Base-by-base conservation (phyloP, 2,797 vertebrate genomes). In the Scolopax rusticola region DNA sequence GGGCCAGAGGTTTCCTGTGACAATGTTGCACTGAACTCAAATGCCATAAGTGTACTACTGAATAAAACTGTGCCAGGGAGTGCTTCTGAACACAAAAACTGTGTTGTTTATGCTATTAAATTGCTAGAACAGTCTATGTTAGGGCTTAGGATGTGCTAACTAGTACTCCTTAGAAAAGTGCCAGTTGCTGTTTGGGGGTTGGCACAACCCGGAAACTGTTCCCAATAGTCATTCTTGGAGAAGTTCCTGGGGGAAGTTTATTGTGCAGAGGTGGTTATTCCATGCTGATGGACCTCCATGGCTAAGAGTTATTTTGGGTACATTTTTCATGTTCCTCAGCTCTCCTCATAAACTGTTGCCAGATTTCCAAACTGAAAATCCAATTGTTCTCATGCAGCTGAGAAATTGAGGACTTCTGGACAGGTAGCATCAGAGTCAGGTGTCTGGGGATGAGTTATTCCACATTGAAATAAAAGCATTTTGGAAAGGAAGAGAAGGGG, bases 261-360 rank as follows among this genome's bases (percentile, higher is more conserved):
- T 76, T 43, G 15, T 27, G 51, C 18, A 82, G 45, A 53, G 25
- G 12, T 33, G 28, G 8, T 6, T 78, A 8, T 57, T 74, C 24
- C 50, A 32, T 63, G 17, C 14, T 0, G 1, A 15, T 19, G 6
- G 11, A 14, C 11, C 12, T n/a, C 53, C 32, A 15, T 30, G 5
- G 67, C 27, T 56, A 45, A 40, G 41, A 56, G 12, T 8, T 54
- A 30, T 45, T 43, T 24, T 50, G 11, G 8, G 7, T 28, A 56
- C 30, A 33, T 54, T 50, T 67, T 25, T 56, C 8, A 18, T 27
- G 15, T 73, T 84, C 32, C 12, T 78, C 32, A 74, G 8, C 19
- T 83, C 63, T 69, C 17, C 13, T 83, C 21, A 45, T 57, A 57
- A 57, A 73, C 11, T 63, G 4, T 15, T 78, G 16, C 36, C 28